Percentiles rank a stretch among this genome's conserved stretches.
Evolutionary conservation across 2,113 vertebrate genomes (phyloP).

Genomic region (Heterotis niloticus): DNA sequence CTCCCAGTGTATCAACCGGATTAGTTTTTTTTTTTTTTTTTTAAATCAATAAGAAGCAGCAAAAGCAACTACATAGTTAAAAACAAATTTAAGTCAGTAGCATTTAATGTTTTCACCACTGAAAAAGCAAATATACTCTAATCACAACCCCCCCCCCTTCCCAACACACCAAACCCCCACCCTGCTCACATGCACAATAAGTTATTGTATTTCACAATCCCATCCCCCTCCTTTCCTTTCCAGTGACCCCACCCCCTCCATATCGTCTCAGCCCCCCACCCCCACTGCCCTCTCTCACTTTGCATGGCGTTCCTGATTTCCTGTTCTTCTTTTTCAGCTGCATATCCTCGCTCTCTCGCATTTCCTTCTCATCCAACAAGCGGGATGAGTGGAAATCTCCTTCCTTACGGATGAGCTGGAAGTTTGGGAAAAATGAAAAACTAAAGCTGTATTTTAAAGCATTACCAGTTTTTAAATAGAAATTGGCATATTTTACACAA

Average conservation of each 20-base stretch:
- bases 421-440: not conserved
- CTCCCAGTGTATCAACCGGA: not conserved
- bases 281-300: constrained; percentile 63
- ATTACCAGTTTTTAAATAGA: too few species aligned
- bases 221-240: constrained; percentile 7
- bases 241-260: constrained; percentile 6
- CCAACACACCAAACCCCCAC: not conserved
- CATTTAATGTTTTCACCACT: not conserved
- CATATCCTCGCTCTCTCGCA: constrained; percentile 62
- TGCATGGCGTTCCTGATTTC: constrained; percentile 62
- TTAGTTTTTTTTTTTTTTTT: too few species aligned
- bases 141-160: constrained; percentile 5
- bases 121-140: constrained; percentile 4
- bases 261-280: constrained; percentile 12
- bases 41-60: not conserved
- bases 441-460: not conserved
- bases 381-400: constrained; percentile 66
- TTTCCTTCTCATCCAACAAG: constrained; percentile 63
- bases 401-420: constrained; percentile 66
- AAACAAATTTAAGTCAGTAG: not conserved
- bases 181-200: constrained; percentile 32
- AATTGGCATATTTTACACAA: not conserved
- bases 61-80: not conserved
- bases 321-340: constrained; percentile 73
- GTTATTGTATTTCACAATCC: constrained; percentile 1